phyloP scores from a whole-genome alignment of 2,113 vertebrate species.

The Ptilorrhoa leucosticta region DNA sequence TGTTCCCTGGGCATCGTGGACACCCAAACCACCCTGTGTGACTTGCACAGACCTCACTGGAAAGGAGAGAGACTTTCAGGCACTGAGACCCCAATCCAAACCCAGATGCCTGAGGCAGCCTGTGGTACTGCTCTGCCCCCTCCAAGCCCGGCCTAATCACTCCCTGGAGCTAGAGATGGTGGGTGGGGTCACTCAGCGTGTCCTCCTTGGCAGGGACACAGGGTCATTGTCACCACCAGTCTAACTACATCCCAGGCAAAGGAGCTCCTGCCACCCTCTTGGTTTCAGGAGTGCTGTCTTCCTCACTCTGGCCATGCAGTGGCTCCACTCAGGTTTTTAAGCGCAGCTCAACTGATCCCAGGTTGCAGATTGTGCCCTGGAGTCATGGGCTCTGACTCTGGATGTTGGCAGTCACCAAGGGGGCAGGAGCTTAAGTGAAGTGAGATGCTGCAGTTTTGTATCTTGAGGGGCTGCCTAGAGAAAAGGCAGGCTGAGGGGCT shows the following conservation, averaged over 20 bases:
- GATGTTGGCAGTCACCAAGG: background rate
- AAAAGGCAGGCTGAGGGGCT: background rate
- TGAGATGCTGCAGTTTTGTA: background rate
- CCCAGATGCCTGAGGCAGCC: background rate
- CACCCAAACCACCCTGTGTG: too few relatives aligned
- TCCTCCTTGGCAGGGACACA: background rate
- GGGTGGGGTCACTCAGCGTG: background rate
- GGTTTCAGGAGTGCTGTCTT: background rate
- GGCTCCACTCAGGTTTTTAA: background rate
- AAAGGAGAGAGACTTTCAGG: background rate
- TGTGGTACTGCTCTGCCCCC: background rate
- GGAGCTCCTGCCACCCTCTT: background rate
- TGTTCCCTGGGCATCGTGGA: background rate
- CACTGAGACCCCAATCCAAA: background rate
- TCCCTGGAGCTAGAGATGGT: background rate
- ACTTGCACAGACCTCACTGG: background rate
- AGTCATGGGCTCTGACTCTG: background rate
- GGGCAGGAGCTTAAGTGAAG: background rate
- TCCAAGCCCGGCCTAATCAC: background rate
- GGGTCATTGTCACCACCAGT: background rate
- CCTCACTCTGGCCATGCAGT: background rate
- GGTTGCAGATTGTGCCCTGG: rapidly evolving
- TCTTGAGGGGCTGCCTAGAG: background rate
- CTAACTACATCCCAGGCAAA: background rate
- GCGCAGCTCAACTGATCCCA: background rate